A percentile compares a stretch with the other conserved stretches of the same genome.
phyloP scores from a whole-genome alignment of 2,797 vertebrate genomes.

The Pantherophis vulpinus region DNA sequence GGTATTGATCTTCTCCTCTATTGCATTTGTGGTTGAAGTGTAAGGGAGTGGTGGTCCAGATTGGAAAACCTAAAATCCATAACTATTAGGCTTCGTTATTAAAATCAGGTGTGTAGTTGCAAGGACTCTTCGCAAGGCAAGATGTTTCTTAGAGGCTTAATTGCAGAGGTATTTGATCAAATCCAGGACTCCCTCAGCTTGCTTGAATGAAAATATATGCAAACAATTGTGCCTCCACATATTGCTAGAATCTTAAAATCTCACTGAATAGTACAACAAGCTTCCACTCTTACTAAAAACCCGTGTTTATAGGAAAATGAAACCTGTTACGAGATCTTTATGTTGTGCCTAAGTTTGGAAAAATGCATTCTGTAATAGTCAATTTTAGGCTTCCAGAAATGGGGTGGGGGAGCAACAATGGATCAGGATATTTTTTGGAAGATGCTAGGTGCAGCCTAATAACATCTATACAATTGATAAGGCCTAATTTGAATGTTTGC shows the following conservation, averaged over 20 bases:
- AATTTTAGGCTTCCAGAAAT: not conserved
- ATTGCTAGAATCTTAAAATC: not conserved
- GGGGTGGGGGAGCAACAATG: not conserved
- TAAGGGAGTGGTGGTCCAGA: not conserved
- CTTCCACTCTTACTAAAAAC: not conserved
- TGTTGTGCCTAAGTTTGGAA: not conserved
- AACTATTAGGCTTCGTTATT: not conserved
- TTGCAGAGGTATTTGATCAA: not conserved
- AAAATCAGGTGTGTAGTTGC: not conserved
- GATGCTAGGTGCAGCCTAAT: not conserved
- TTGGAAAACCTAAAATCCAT: not conserved
- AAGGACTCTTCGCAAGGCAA: not conserved
- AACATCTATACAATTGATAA: not conserved
- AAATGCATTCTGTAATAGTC: not conserved
- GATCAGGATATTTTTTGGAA: not conserved
- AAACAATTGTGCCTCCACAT: not conserved
- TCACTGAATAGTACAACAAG: not conserved
- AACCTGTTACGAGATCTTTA: not conserved
- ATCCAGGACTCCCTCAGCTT: not conserved
- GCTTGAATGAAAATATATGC: not conserved
- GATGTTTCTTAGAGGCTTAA: not conserved
- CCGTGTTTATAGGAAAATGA: not conserved
- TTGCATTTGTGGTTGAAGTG: not conserved
- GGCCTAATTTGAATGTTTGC: not conserved
- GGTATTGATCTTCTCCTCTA: slow-evolving; percentile 65